Evolutionary conservation across 2,888 invertebrate species (phyloP).

Genomic region (Siphonodentalium dalli): DNA sequence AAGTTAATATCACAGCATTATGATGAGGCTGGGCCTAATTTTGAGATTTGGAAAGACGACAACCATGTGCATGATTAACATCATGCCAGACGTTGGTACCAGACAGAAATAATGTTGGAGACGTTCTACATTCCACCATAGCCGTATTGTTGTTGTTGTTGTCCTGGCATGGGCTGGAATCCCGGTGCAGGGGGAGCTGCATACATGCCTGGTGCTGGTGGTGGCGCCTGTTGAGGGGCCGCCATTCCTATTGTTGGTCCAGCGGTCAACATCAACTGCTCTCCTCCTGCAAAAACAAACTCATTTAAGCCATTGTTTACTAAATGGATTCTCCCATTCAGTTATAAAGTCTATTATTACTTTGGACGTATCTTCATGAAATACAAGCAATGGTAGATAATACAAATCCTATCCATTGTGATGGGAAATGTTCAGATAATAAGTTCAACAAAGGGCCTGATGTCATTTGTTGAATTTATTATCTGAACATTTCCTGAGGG

Average conservation of each 20-base stretch:
- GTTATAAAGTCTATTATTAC: background rate
- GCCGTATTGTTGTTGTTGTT: constrained; percentile 35
- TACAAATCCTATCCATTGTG: background rate
- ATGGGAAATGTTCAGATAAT: no score
- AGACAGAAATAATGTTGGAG: background rate
- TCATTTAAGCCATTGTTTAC: background rate
- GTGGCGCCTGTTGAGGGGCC: constrained; percentile 35
- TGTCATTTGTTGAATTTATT: no score
- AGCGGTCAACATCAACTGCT: constrained; percentile 97
- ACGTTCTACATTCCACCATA: background rate
- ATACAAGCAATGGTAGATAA: background rate
- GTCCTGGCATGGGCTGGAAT: constrained; percentile 40
- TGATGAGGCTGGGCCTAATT: no score
- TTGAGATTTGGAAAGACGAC: no score
- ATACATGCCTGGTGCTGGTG: constrained; percentile 33
- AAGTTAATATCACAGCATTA: no score
- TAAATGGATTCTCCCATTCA: background rate
- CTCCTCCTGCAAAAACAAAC: constrained; percentile 70
- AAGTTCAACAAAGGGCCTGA: no score
- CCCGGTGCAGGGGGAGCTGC: constrained; percentile 22
- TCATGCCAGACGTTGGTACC: no score
- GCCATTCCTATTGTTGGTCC: constrained; percentile 71
- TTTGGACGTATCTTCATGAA: background rate
- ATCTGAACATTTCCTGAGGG: no score
- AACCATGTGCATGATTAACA: no score